Evolutionary conservation across 2,888 invertebrate genomes (phyloP), one percentile per base, ranked within the genome.

Genomic region (Hirtodrosophila alboralis): DNA sequence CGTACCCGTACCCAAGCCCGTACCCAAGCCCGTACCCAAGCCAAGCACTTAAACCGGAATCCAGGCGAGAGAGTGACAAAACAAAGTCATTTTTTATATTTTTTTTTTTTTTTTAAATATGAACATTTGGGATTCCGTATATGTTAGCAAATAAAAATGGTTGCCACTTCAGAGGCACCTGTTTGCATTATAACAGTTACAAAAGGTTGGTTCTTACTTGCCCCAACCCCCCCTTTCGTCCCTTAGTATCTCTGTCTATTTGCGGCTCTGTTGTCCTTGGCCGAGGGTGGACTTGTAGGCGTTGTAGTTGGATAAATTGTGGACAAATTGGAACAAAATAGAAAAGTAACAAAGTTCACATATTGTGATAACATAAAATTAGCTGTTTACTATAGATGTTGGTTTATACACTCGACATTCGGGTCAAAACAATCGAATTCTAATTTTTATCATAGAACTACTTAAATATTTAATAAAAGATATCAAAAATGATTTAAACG

Each of bases 1-100:
- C 47, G 43, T 38, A 43, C 31, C 61, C 60, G 54, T 59, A 53
- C 41, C 60, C 62, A 16, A 30, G n/a, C 18, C 51, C 40, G 3
- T 7, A 28, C 3, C 8, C 23, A 13, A 14, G n/a, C n/a, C n/a
- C 34, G 7, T 13, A 34, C 43, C 36, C 27, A 48, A 18, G 2
- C 18, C n/a, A n/a, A n/a, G n/a, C n/a, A n/a, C n/a, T n/a, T n/a
- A n/a, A n/a, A 30, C 26, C 23, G 30, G 41, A 40, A 52, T 34
- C 44, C 36, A 27, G 33, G 10, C 34, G 52, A 31, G 34, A 58
- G 34, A 59, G 61, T 61, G 63, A 53, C 69, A 80, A 56, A 80
- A 84, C 79, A 79, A 77, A 84, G 77, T 64, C 64, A 72, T 79
- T 78, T 62, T n/a, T n/a, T n/a, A n/a, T n/a, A n/a, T n/a, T n/a